Evolutionary conservation across 2,113 vertebrate genomes (phyloP).

Genomic region (Typhlomys cinereus): DNA sequence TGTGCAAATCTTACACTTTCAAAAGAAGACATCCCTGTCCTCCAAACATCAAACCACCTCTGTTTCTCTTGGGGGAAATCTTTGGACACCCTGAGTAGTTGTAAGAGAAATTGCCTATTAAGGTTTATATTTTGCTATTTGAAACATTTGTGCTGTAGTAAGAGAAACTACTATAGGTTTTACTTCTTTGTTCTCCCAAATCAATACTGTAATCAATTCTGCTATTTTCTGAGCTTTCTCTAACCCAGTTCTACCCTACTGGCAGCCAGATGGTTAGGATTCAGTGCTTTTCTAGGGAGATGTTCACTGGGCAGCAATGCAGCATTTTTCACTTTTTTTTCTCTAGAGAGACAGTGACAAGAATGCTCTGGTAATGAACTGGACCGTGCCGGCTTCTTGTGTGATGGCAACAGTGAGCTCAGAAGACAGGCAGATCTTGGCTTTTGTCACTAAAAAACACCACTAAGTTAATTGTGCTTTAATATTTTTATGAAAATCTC

Average conservation of each 20-base stretch:
- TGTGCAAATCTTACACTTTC: background rate
- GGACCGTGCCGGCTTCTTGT: background rate
- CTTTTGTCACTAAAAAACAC: background rate
- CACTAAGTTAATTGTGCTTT: background rate
- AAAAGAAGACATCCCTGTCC: background rate
- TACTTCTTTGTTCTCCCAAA: constrained; percentile 44
- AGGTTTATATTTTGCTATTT: constrained; percentile 50
- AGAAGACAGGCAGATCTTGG: background rate
- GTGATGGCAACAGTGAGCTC: background rate
- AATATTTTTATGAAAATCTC: background rate
- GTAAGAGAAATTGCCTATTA: constrained; percentile 50
- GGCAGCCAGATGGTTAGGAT: constrained; percentile 56
- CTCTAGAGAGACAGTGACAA: background rate
- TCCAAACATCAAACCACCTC: background rate
- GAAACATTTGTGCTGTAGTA: constrained; percentile 54
- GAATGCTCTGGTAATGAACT: constrained; percentile 22
- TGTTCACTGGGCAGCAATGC: background rate
- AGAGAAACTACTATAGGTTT: constrained; percentile 30
- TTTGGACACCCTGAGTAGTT: background rate
- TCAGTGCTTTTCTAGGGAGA: background rate
- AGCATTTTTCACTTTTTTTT: constrained; percentile 35
- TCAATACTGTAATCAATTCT: constrained; percentile 63
- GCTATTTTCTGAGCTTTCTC: constrained; percentile 54
- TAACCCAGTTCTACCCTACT: constrained; percentile 35
- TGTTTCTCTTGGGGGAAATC: background rate